phyloP scores from a whole-genome alignment of 2,888 invertebrate genomes.

The Troides oblongomaculatus region DNA sequence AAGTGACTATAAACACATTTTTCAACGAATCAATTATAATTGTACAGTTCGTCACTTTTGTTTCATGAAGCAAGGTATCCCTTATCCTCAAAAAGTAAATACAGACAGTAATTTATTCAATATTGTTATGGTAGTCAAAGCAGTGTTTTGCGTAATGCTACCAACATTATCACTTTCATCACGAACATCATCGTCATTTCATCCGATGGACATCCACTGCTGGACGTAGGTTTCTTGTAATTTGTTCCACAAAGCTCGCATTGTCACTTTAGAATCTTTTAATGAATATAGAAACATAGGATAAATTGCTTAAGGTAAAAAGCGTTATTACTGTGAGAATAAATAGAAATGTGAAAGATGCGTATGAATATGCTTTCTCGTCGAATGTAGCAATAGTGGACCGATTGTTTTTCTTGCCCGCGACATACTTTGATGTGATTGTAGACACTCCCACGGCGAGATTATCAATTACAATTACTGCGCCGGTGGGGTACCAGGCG shows the following conservation, averaged over 20 bases:
- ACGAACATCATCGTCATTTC: too few relatives aligned
- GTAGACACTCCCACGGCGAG: conserved; percentile 41
- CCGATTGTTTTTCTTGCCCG: conserved; percentile 35
- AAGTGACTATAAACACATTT: too few relatives aligned
- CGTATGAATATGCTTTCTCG: conserved; percentile 26
- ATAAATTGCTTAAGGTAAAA: conserved; percentile 13
- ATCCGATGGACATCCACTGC: too few relatives aligned
- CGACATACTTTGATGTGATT: conserved; percentile 28
- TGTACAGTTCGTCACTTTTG: too few relatives aligned
- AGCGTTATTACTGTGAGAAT: conserved; percentile 15
- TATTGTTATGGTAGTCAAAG: not conserved
- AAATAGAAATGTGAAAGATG: conserved; percentile 29
- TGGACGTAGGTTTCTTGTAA: too few relatives aligned
- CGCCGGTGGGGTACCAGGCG: conserved; percentile 31
- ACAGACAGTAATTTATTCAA: too few relatives aligned
- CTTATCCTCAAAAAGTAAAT: too few relatives aligned
- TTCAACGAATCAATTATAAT: too few relatives aligned
- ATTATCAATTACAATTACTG: conserved; percentile 35
- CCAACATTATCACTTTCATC: too few relatives aligned
- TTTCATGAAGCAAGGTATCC: too few relatives aligned
- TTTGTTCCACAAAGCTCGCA: too few relatives aligned
- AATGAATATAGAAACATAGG: conserved; percentile 5
- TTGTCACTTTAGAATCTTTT: not conserved
- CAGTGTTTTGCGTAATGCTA: not conserved
- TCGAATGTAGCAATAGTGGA: conserved; percentile 26